A percentile compares a stretch with the other conserved stretches of the same genome.
These are phyloP conservation scores for Micronycteris hirsuta DNA, from an alignment of 2,113 vertebrate genomes.

Conservation along the genomic window DNA sequence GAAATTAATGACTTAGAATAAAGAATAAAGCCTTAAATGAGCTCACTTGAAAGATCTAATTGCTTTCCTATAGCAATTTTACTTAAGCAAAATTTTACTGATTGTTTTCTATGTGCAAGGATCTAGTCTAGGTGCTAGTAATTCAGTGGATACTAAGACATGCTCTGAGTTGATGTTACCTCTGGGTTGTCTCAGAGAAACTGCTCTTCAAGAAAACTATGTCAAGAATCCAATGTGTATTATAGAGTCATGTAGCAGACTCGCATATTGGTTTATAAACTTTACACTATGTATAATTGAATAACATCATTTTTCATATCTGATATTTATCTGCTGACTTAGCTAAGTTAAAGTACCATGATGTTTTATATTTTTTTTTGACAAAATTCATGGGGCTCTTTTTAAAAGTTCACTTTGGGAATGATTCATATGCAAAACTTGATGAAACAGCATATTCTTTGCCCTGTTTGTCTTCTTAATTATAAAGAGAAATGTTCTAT, in stretches of 20 bases:
- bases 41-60: neutral
- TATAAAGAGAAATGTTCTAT: conserved; percentile 53
- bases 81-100: neutral
- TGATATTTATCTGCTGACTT: neutral
- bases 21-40: neutral
- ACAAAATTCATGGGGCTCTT: neutral
- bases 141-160: neutral
- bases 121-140: neutral
- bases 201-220: neutral
- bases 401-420: conserved; percentile 29
- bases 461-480: conserved; percentile 59
- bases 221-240: neutral
- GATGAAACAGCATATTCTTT: conserved; percentile 51
- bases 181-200: neutral
- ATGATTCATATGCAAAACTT: conserved; percentile 20
- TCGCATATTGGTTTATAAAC: neutral
- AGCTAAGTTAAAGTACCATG: neutral
- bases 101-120: neutral
- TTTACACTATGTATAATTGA: neutral
- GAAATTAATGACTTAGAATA: neutral
- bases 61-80: neutral
- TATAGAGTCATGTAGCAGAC: neutral
- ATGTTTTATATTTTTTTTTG: neutral
- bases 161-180: neutral
- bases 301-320: neutral